Base-by-base conservation (phyloP, 1,140 invertebrate species). In the Phocides pigmalion region DNA sequence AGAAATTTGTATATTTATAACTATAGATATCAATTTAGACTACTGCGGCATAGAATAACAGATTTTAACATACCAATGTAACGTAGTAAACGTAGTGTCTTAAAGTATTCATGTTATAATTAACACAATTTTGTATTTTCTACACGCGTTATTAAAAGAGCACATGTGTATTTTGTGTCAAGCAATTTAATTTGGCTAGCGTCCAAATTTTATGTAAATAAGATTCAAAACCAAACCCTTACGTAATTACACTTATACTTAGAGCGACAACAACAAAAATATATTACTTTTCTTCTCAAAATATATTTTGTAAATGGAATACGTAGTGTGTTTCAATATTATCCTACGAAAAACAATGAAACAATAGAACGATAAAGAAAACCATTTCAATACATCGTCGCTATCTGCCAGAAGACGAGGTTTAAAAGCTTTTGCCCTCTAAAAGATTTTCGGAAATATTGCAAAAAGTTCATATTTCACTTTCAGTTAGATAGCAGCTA, bases 181-280 rank as follows among this genome's bases (percentile, higher is more conserved):
- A 32, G 46, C 4, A 49, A 28, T 49, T 49, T 28, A 49, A 32
- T 49, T 49, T 49, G 46, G 46, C 46, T 4, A 49, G 12, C 14
- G 12, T 49, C 46, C 46, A 49, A 49, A 49, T 49, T 49, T 49
- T 1, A 32, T 11, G 0, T 25, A 44, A 49, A 25, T 28, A 49
- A n/a, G n/a, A 49, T 15, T 22, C 46, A 14, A 20, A 15, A 49
- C 46, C 9, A n/a, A 32, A 32, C 8, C 8, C 6, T 28, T 28
- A 12, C 44, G 22, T 20, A 3, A 25, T 49, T 8, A 25, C 9
- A 28, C 46, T 28, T 15, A 28, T 8, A 28, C 20, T 49, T 44
- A 20, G n/a, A n/a, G n/a, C n/a, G n/a, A n/a, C n/a, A 47, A 5
- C n/a, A 28, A 32, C 28, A 32, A 32, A 0, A 32, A 32, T 2